phyloP scores from a whole-genome alignment of 2,113 vertebrate genomes.

The Calidris pygmaea region DNA sequence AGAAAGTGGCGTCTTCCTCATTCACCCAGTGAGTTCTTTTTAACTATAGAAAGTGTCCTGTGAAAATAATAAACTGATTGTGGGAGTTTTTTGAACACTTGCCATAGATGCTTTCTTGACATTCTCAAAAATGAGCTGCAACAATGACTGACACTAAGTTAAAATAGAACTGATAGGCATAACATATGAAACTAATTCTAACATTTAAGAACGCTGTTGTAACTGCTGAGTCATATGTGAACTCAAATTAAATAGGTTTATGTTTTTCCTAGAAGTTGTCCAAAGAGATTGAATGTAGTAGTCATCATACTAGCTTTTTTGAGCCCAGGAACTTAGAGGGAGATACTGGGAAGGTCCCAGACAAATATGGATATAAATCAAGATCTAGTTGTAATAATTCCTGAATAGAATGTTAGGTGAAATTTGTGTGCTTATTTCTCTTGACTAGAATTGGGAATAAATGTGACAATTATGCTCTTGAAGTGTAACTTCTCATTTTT shows the following conservation, averaged over 20 bases:
- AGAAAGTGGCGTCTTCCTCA: background rate
- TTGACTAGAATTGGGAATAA: background rate
- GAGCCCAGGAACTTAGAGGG: background rate
- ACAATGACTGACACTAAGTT: background rate
- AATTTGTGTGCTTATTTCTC: background rate
- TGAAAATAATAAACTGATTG: background rate
- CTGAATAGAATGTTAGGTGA: background rate
- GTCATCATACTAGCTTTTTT: background rate
- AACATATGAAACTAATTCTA: background rate
- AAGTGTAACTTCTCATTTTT: background rate
- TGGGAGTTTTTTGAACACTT: background rate
- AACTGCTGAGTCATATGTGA: background rate
- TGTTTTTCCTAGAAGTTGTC: background rate
- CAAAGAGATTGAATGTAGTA: background rate
- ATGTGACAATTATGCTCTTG: background rate
- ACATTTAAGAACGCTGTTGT: background rate
- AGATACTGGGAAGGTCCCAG: background rate
- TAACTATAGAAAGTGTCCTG: background rate
- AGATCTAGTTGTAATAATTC: background rate
- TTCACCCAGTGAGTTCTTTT: background rate
- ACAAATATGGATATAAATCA: background rate
- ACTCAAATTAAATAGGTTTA: background rate
- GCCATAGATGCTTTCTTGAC: background rate
- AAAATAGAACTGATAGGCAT: background rate
- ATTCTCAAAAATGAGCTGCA: background rate